Percentiles rank a stretch among this genome's conserved stretches.
These are phyloP conservation scores for Menidia menidia DNA, from an alignment of 2,797 vertebrate genomes.

Conservation along the genomic window DNA sequence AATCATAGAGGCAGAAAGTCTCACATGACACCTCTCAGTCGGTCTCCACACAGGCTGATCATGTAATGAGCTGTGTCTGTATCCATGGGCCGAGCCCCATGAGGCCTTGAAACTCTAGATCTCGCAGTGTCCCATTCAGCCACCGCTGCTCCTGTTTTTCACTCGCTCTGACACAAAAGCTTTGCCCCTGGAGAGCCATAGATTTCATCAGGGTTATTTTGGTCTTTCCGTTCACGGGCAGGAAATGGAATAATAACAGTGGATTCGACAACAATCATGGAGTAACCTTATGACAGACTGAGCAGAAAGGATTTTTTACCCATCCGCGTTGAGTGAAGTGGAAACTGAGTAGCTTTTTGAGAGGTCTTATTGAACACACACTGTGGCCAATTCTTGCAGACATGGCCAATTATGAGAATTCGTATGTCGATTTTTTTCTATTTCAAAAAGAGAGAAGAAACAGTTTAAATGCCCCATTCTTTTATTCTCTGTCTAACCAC, in stretches of 20 bases:
- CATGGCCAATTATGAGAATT: slow-evolving; percentile 30
- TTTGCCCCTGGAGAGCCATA: slow-evolving; percentile 77
- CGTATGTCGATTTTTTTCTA: slow-evolving; percentile 11
- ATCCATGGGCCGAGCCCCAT: slow-evolving; percentile 45
- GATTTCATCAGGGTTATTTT: slow-evolving; percentile 80
- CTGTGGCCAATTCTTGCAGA: slow-evolving; percentile 38
- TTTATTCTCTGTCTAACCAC: slow-evolving; percentile 11
- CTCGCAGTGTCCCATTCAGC: slow-evolving; percentile 61
- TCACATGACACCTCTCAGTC: slow-evolving; percentile 35
- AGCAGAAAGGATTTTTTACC: background rate
- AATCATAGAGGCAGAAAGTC: slow-evolving; percentile 42
- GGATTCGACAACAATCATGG: slow-evolving; percentile 65
- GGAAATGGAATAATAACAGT: slow-evolving; percentile 85
- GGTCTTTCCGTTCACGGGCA: slow-evolving; percentile 77
- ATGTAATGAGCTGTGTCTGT: slow-evolving; percentile 64
- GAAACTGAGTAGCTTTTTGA: slow-evolving; percentile 8
- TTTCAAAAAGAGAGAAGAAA: slow-evolving; percentile 57
- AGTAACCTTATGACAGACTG: slow-evolving; percentile 54
- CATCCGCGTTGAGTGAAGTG: slow-evolving; percentile 3
- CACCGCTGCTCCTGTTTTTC: slow-evolving; percentile 71
- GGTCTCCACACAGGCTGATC: slow-evolving; percentile 39
- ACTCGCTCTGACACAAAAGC: slow-evolving; percentile 76
- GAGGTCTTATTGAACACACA: slow-evolving; percentile 16
- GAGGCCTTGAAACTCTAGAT: slow-evolving; percentile 67
- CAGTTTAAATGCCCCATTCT: slow-evolving; percentile 24